Evolutionary conservation across 2,888 invertebrate species (phyloP).

Genomic region (Leucania comma): DNA sequence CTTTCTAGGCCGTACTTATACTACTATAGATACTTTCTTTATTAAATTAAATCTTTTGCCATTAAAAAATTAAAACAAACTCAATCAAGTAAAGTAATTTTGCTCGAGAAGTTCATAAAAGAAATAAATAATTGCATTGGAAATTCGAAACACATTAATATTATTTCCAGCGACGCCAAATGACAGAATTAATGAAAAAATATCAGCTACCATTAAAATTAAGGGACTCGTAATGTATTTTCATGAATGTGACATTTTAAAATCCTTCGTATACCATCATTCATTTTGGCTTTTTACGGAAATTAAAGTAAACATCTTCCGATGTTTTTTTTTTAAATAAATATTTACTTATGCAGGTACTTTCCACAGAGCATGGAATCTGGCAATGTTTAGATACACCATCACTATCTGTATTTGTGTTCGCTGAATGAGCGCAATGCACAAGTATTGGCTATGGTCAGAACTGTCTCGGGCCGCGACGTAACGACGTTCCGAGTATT

Average conservation of each 20-base stretch:
- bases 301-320: conserved; percentile 8
- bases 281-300: conserved; percentile 19
- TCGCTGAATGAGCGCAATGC: background rate
- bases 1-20: no score
- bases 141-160: conserved; percentile 36
- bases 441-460: background rate
- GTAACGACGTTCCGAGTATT: no score
- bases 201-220: conserved; percentile 45
- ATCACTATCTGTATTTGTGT: background rate
- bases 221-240: conserved; percentile 49
- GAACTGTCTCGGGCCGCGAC: background rate
- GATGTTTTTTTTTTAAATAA: background rate
- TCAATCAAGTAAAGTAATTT: conserved; percentile 1
- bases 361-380: background rate
- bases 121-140: conserved; percentile 35
- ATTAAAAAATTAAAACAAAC: background rate
- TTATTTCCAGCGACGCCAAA: conserved; percentile 25
- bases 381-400: background rate
- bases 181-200: conserved; percentile 44
- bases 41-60: background rate
- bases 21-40: no score
- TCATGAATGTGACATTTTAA: conserved; percentile 46
- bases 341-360: background rate
- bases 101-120: conserved; percentile 2
- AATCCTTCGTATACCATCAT: conserved; percentile 27